phyloP scores from a whole-genome alignment of 2,888 invertebrate genomes.

The Orthosia cruda region DNA sequence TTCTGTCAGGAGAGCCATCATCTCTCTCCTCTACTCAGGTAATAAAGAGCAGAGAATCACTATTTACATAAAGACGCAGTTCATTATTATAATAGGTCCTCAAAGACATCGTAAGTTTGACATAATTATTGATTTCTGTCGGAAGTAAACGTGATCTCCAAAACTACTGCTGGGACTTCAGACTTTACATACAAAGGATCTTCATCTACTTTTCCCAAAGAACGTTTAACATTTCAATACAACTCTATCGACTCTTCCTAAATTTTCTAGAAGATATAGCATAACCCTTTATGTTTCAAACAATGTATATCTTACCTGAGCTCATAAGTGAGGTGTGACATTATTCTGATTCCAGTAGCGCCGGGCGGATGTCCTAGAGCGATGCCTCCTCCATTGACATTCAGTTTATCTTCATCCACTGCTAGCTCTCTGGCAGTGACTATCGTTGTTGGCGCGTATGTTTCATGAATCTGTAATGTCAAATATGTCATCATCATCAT shows the following conservation, averaged over 20 bases:
- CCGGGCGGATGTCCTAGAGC: constrained; percentile 99
- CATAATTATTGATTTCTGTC: too few species aligned
- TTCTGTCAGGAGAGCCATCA: too few species aligned
- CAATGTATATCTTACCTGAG: constrained; percentile 20
- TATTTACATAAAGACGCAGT: neutral
- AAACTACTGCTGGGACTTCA: too few species aligned
- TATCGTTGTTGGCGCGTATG: constrained; percentile 26
- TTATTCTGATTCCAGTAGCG: constrained; percentile 95
- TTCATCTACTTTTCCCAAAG: neutral
- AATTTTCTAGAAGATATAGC: neutral
- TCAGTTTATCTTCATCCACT: constrained; percentile 96
- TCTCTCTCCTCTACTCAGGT: too few species aligned
- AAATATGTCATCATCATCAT: too few species aligned
- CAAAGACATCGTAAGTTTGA: too few species aligned
- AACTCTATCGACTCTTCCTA: neutral
- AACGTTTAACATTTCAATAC: too few species aligned
- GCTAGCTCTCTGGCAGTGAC: constrained; percentile 95
- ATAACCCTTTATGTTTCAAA: neutral
- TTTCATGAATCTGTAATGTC: constrained; percentile 94
- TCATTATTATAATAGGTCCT: neutral
- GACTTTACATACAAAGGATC: too few species aligned
- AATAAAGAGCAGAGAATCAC: too few species aligned
- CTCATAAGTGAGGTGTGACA: constrained; percentile 33
- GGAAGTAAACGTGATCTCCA: too few species aligned
- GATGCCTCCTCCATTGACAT: constrained; percentile 98